phyloP scores from a whole-genome alignment of 2,888 invertebrate genomes.

The Eristalinus aeneus region DNA sequence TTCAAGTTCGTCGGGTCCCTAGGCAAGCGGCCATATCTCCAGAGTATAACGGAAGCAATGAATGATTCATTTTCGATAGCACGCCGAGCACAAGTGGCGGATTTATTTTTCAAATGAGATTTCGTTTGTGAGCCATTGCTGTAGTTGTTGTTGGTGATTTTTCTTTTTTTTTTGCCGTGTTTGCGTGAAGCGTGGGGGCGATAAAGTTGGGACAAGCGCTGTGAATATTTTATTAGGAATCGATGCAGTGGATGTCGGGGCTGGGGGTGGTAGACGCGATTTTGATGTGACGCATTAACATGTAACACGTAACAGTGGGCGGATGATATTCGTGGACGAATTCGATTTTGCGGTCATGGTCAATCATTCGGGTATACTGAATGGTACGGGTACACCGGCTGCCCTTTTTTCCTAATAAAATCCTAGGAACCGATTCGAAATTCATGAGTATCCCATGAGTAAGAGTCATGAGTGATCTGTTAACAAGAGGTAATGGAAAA shows the following conservation, averaged over 20 bases:
- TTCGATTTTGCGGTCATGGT: no score
- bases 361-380: no score
- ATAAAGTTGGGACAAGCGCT: constrained; percentile 17
- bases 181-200: background rate
- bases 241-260: background rate
- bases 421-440: no score
- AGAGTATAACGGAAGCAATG: constrained; percentile 44
- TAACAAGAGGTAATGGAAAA: no score
- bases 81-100: constrained; percentile 48
- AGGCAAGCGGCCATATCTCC: constrained; percentile 6
- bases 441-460: no score
- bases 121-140: constrained; percentile 23
- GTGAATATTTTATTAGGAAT: constrained; percentile 36
- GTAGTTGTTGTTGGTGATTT: background rate
- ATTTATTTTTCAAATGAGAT: constrained; percentile 52
- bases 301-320: background rate
- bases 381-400: no score
- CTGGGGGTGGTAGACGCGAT: background rate
- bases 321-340: background rate
- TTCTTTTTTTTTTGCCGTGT: background rate
- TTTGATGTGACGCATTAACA: background rate
- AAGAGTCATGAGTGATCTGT: no score
- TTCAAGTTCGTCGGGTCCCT: constrained; percentile 1
- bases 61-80: constrained; percentile 70
- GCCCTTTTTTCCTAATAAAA: no score